Conservation (phyloP, 2,113 vertebrate genomes). For the Thermophis baileyi region DNA sequence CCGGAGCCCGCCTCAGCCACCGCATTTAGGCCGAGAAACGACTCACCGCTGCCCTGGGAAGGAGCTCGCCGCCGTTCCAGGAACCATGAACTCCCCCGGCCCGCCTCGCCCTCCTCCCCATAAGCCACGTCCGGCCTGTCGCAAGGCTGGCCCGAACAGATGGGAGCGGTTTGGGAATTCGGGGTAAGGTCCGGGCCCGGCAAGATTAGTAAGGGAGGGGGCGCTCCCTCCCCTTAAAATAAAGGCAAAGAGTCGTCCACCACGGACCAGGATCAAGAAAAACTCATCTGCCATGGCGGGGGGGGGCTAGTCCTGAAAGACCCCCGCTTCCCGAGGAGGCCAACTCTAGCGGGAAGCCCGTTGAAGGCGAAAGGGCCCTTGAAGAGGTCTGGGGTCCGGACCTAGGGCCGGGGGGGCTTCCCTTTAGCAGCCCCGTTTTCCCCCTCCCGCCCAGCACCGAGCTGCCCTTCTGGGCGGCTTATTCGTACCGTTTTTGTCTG, state of each 20-base stretch:
- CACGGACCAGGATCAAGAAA: neutral
- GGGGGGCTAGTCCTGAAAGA: neutral
- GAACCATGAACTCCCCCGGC: too few relatives aligned
- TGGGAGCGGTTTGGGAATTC: neutral
- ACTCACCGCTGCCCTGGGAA: constrained; percentile 52
- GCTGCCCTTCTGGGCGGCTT: neutral
- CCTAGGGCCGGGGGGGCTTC: too few relatives aligned
- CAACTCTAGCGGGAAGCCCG: neutral
- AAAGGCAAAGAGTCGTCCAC: neutral
- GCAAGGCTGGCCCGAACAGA: neutral
- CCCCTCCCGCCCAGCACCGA: neutral
- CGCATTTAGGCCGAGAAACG: constrained; percentile 58
- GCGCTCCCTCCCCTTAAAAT: neutral
- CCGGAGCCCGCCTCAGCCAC: constrained; percentile 67
- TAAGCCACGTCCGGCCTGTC: neutral
- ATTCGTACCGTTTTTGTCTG: constrained; percentile 80
- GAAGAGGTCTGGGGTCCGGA: neutral
- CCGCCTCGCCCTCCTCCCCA: neutral
- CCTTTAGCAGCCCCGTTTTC: neutral
- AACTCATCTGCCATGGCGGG: neutral
- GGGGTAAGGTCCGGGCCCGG: neutral
- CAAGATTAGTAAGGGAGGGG: neutral
- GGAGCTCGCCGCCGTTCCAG: constrained; percentile 45
- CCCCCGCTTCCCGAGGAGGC: neutral
- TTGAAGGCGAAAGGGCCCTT: neutral